Evolutionary conservation across 2,113 vertebrate species (phyloP).

Genomic region (Laticauda laticaudata): DNA sequence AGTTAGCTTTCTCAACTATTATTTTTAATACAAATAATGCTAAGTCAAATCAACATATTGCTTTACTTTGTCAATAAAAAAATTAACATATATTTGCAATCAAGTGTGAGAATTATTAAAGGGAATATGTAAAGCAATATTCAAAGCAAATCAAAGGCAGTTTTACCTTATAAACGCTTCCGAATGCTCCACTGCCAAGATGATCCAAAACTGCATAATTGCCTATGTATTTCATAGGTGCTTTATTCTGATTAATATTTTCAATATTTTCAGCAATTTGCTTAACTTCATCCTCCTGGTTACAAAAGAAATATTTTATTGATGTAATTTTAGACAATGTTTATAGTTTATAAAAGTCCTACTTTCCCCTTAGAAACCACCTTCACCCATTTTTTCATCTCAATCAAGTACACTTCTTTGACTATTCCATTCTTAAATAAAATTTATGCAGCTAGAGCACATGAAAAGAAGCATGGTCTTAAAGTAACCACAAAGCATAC

Average conservation of each 20-base stretch:
- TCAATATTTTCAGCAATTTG: constrained; percentile 80
- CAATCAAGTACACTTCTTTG: background rate
- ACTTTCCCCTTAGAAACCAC: background rate
- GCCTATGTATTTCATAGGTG: constrained; percentile 80
- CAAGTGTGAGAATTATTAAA: background rate
- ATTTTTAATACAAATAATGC: background rate
- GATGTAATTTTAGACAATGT: background rate
- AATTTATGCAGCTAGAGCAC: background rate
- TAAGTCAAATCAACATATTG: background rate
- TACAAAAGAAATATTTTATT: constrained; percentile 31
- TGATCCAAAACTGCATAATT: constrained; percentile 85
- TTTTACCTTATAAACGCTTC: constrained; percentile 85
- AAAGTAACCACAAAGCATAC: background rate
- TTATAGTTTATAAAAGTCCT: background rate
- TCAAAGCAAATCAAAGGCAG: constrained; percentile 19
- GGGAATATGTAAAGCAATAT: background rate
- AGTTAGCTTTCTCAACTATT: background rate
- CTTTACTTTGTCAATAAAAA: background rate
- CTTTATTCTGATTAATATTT: constrained; percentile 82
- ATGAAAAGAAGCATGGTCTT: background rate
- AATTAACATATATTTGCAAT: constrained; percentile 2
- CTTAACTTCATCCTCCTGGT: constrained; percentile 79
- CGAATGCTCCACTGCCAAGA: constrained; percentile 87
- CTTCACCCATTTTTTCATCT: background rate
- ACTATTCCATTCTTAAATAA: background rate